Conservation (phyloP, 2,797 vertebrate genomes). For the Serranus cabrilla region DNA sequence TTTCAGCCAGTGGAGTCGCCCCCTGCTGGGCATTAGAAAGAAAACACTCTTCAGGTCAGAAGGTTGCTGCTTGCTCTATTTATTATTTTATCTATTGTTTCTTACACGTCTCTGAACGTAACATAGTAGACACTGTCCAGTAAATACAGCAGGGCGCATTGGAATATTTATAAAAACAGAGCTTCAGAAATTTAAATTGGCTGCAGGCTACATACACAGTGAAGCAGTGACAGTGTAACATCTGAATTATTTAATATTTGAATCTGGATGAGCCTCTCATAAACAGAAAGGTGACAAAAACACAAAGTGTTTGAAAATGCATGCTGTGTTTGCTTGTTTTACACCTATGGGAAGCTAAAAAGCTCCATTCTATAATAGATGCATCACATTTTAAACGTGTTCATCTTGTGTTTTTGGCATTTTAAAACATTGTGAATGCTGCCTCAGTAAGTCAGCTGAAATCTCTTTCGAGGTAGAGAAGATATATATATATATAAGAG, state of each 20-base stretch:
- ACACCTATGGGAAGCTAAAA: neutral
- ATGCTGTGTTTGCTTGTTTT: neutral
- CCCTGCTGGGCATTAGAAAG: too few relatives aligned
- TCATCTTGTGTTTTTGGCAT: neutral
- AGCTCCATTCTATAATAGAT: neutral
- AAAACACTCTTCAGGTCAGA: too few relatives aligned
- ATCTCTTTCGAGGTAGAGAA: slow-evolving; percentile 20
- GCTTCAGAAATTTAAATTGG: too few relatives aligned
- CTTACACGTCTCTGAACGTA: neutral
- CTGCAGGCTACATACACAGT: too few relatives aligned
- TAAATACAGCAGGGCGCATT: too few relatives aligned
- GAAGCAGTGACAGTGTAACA: neutral
- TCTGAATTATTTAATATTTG: neutral
- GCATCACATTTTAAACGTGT: neutral
- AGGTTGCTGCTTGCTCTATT: too few relatives aligned
- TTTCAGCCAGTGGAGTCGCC: too few relatives aligned
- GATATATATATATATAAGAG: slow-evolving; percentile 37
- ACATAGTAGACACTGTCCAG: neutral
- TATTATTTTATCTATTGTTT: neutral
- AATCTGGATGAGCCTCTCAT: neutral
- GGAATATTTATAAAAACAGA: too few relatives aligned
- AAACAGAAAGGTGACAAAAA: neutral
- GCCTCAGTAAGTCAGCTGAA: neutral
- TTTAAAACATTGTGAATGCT: neutral
- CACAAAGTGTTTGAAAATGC: neutral